Base-by-base conservation (phyloP, 2,888 invertebrate genomes). In the Frankliniella fusca region DNA sequence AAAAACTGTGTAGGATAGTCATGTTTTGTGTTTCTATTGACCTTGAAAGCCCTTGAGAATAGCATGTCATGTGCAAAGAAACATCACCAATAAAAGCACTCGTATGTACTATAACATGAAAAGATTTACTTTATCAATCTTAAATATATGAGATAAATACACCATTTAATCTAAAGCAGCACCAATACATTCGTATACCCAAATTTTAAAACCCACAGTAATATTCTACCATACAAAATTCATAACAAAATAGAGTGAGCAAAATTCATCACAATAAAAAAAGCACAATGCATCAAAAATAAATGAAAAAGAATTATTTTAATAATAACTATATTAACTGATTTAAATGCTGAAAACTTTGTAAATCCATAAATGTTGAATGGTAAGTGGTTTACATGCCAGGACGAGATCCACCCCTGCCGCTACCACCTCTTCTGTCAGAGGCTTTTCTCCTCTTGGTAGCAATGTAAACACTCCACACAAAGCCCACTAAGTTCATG, bases 381-480 rank as follows among this genome's bases (percentile, higher is more conserved):
- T 12, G 27, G 23, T 38, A n/a, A n/a, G n/a, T 7, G 18, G 11
- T 76, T 12, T 76, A 76, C 70, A 70, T 23, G 11, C 70, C 70
- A 23, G 70, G 70, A 10, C 70, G 27, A 12, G 70, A 76, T 76
- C 70, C 70, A 27, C 70, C 70, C 23, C 27, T 76, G 70, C 23
- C 70, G 10, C 54, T 20, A 0, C 70, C 70, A 23, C 11, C 27
- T 76, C 70, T n/a, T 27, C 70, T 76, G 1, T 76, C 70, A 11
- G 70, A 76, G 23, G 84, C 85, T 81, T 83, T 84, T 49, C 85
- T 84, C 86, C 94, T 90, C 86, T 92, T 92, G 83, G 91, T 91
- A 3, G 94, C 93, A 81, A 95, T 86, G 86, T 93, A 94, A 87
- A 95, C 92, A 1, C 92, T 91, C 95, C 95, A 95, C 85, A 93